A percentile compares a stretch with the other conserved stretches of the same genome.
phyloP scores from a whole-genome alignment of 2,797 vertebrate species.

The Malacoctenus gilli region DNA sequence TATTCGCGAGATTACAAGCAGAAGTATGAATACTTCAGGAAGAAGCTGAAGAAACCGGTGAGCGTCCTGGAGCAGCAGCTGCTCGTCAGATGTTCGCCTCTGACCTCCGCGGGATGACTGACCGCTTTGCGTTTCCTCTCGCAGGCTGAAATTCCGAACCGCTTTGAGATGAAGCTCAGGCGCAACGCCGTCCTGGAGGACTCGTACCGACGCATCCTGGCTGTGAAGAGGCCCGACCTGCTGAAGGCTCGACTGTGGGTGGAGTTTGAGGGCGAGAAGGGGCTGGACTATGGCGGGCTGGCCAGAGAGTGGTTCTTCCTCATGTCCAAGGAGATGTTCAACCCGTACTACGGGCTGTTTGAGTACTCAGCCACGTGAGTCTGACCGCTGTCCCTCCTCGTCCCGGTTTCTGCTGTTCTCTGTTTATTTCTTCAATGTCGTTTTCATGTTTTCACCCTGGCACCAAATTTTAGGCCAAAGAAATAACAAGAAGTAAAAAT shows the following conservation, averaged over 20 bases:
- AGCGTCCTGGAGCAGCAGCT: constrained; percentile 46
- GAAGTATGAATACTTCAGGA: constrained; percentile 98
- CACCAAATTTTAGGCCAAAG: no score
- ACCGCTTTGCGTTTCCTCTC: not conserved
- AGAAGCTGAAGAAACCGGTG: constrained; percentile 96
- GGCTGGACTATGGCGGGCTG: constrained; percentile 94
- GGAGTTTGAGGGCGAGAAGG: constrained; percentile 96
- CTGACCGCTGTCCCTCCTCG: no score
- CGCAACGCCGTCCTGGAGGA: constrained; percentile 91
- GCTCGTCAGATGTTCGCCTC: no score
- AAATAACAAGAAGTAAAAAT: no score
- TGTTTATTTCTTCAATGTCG: no score
- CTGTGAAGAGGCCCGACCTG: constrained; percentile 89
- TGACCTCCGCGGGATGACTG: not conserved
- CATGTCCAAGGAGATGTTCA: constrained; percentile 99
- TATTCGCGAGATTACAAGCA: constrained; percentile 99
- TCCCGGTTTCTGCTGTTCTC: no score
- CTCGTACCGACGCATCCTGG: constrained; percentile 92
- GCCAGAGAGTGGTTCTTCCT: constrained; percentile 99
- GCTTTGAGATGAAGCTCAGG: constrained; percentile 94
- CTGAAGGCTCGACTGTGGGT: constrained; percentile 97
- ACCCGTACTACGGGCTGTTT: constrained; percentile 96
- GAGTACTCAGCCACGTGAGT: constrained; percentile 99
- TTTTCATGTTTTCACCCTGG: no score
- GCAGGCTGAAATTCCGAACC: constrained; percentile 94